Evolutionary conservation across 2,888 invertebrate genomes (phyloP), one percentile per base, ranked within the genome.

Genomic region (Fragum sueziense): DNA sequence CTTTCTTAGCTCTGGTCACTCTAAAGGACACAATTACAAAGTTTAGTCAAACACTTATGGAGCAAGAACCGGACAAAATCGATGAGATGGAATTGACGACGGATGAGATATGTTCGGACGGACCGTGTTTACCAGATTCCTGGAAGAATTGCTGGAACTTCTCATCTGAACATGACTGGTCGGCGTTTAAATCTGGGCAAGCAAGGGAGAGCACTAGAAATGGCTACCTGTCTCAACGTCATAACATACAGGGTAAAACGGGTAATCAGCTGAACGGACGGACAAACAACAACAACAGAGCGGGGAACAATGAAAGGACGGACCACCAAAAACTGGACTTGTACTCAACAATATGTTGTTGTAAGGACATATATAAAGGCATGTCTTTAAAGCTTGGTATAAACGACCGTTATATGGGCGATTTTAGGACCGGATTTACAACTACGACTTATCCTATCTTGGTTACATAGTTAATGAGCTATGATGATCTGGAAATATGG

Each of bases 1-100:
- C 84, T 61, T 74, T 88, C n/a, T 76, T 87, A 54, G 84, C 88
- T 3, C 78, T 88, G 17, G 59, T 88, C 37, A 84, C 88, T 2
- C 65, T 88, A 14, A 87, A 87, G 51, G 82, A 86, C 29, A 77
- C 84, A 17, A 59, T 87, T 47, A 52, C 85, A 4, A 77, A 85
- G 59, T 88, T 86, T 80, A 84, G 82, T 37, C 82, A 71, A 61
- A 84, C 83, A 11, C 68, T 85, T 17, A 57, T 76, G 27, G 80
- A 79, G 31, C 67, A 41, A 9, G 59, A 54, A 22, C 20, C 70
- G 2, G 54, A 52, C 7, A 27, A 41, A 25, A 20, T 51, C n/a
- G 65, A 61, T 20, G 33, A 41, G 22, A 34, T 41, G 52, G 65
- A 68, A 37, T n/a, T 27, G 14, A 59, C 61, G 27, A 41, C 57